A percentile compares a stretch with the other conserved stretches of the same genome.
phyloP scores from a whole-genome alignment of 2,888 invertebrate species.

The Lagria hirta region DNA sequence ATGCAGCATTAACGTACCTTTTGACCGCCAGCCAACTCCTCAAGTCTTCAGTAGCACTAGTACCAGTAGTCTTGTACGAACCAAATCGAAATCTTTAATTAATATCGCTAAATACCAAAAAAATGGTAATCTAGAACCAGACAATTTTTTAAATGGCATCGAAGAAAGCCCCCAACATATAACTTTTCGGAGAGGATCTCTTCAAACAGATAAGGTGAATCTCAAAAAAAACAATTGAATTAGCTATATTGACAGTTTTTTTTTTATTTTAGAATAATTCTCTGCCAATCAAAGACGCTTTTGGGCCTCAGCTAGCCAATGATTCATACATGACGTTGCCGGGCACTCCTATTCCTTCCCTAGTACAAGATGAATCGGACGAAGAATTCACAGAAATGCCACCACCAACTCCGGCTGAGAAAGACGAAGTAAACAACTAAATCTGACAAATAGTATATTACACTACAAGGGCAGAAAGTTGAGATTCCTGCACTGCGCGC shows the following conservation, averaged over 20 bases:
- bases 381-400: constrained; percentile 34
- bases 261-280: constrained; percentile 23
- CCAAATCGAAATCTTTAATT: constrained; percentile 44
- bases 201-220: constrained; percentile 46
- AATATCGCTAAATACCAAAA: constrained; percentile 39
- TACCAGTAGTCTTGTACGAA: constrained; percentile 26
- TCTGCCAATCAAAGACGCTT: constrained; percentile 50
- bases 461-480: too few species aligned
- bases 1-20: constrained; percentile 42
- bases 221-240: too few species aligned
- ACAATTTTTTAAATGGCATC: constrained; percentile 44
- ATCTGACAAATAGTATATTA: too few species aligned
- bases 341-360: constrained; percentile 52
- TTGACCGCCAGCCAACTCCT: constrained; percentile 38
- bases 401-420: constrained; percentile 42
- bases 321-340: constrained; percentile 45
- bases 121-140: constrained; percentile 34
- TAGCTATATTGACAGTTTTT: background rate
- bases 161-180: constrained; percentile 45
- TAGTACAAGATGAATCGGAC: constrained; percentile 45
- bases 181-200: constrained; percentile 42
- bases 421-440: constrained; percentile 43
- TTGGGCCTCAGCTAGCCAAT: constrained; percentile 56
- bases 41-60: constrained; percentile 33
- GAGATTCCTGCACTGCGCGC: too few species aligned